phyloP scores from a whole-genome alignment of 1,140 invertebrate species.

The Stegodyphus dumicola region DNA sequence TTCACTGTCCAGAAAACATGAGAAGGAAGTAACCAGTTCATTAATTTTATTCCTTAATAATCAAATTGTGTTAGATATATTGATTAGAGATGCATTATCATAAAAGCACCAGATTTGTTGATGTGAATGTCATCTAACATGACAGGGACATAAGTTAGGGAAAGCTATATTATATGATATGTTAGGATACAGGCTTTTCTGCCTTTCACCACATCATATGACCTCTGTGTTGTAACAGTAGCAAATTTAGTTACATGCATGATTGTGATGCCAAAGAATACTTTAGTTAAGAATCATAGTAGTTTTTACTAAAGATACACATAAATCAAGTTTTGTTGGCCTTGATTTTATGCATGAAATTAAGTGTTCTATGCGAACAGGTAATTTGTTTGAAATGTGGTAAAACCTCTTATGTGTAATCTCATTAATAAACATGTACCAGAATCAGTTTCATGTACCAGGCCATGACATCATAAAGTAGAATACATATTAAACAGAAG shows the following conservation, averaged over 20 bases:
- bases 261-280: conserved; percentile 25
- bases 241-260: conserved; percentile 34
- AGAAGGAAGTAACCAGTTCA: conserved; percentile 4
- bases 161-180: not conserved
- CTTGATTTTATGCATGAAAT: not conserved
- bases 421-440: too few relatives aligned
- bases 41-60: conserved; percentile 30
- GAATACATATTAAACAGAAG: too few relatives aligned
- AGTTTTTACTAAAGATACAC: not conserved
- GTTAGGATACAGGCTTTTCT: conserved; percentile 22
- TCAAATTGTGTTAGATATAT: conserved; percentile 29
- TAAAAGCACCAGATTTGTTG: conserved; percentile 29
- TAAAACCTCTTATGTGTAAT: too few relatives aligned
- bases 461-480: too few relatives aligned
- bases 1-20: conserved; percentile 43
- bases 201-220: conserved; percentile 3
- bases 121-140: not conserved
- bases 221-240: not conserved
- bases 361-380: too few relatives aligned
- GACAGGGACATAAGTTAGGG: too few relatives aligned
- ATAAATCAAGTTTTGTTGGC: not conserved
- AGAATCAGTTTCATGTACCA: too few relatives aligned
- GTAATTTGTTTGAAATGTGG: too few relatives aligned
- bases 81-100: conserved; percentile 10
- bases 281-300: not conserved